These are phyloP conservation scores for Chymomyza costata DNA, from an alignment of 1,140 invertebrate genomes.

Conservation along the genomic window DNA sequence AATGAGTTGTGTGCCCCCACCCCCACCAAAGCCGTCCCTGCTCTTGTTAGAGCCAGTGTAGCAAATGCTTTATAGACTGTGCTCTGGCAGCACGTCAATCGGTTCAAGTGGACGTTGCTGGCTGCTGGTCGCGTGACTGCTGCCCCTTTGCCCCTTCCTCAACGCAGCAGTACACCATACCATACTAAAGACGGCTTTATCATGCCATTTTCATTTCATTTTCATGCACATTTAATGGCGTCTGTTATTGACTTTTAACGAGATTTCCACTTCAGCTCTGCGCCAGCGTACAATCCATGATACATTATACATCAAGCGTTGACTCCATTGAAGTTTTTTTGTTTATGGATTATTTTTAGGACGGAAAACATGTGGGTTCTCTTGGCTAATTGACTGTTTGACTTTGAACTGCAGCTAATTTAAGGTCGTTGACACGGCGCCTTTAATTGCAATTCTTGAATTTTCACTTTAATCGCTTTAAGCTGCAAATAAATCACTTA, in stretches of 20 bases:
- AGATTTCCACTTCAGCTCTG: conserved; percentile 58
- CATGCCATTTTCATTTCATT: conserved; percentile 62
- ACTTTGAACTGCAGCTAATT: conserved; percentile 46
- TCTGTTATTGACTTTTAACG: conserved; percentile 72
- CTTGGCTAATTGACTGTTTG: conserved; percentile 64
- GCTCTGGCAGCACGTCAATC: too few species aligned
- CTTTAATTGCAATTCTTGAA: conserved; percentile 23
- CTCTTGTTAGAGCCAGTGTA: too few species aligned
- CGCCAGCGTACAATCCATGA: conserved; percentile 23
- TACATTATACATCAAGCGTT: too few species aligned
- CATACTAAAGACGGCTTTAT: conserved; percentile 26
- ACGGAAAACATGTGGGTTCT: conserved; percentile 1
- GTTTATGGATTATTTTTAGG: conserved; percentile 33
- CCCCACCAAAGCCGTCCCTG: too few species aligned
- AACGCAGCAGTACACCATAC: conserved; percentile 4
- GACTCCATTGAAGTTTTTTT: too few species aligned
- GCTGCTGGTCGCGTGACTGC: too few species aligned
- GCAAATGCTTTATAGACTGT: too few species aligned
- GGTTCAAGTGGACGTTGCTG: too few species aligned
- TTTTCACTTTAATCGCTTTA: too few species aligned
- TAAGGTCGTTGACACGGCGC: conserved; percentile 48
- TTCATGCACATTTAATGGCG: conserved; percentile 69
- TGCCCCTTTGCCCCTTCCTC: neutral
- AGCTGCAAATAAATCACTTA: conserved; percentile 45
- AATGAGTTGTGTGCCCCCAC: too few species aligned